Percentiles rank a stretch among this genome's conserved stretches.
Evolutionary conservation across 2,888 invertebrate genomes (phyloP).

Genomic region (Ectemnius continuus): DNA sequence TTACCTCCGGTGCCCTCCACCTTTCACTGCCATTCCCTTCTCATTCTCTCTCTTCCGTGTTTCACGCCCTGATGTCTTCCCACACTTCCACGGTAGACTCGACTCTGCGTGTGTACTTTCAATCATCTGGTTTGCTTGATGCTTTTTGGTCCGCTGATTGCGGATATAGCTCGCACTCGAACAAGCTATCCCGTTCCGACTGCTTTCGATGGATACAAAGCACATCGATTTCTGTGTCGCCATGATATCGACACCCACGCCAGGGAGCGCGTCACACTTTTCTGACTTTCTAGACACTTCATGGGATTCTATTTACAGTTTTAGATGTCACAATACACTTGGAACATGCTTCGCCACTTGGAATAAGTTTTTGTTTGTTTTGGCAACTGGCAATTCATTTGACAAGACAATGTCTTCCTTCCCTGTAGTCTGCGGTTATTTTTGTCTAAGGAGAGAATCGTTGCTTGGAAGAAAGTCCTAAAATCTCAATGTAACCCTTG

Average conservation of each 20-base stretch:
- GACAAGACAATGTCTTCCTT: too few relatives aligned
- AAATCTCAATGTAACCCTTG: too few relatives aligned
- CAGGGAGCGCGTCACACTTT: slow-evolving; percentile 45
- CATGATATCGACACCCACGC: slow-evolving; percentile 26
- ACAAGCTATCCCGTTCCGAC: slow-evolving; percentile 43
- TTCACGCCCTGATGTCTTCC: background rate
- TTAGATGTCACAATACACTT: slow-evolving; percentile 22
- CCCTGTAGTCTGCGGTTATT: too few relatives aligned
- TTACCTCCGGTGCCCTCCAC: background rate
- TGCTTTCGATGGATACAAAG: slow-evolving; percentile 44
- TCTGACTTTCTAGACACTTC: slow-evolving; percentile 49
- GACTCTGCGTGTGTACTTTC: too few relatives aligned
- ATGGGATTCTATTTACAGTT: slow-evolving; percentile 42
- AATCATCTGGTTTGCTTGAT: too few relatives aligned
- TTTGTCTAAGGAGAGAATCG: too few relatives aligned
- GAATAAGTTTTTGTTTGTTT: too few relatives aligned
- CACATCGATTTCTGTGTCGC: slow-evolving; percentile 40
- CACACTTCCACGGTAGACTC: too few relatives aligned
- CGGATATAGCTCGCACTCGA: background rate
- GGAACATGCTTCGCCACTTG: too few relatives aligned
- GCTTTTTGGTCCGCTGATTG: too few relatives aligned
- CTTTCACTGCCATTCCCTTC: slow-evolving; percentile 23
- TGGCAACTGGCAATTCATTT: too few relatives aligned
- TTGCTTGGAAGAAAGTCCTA: too few relatives aligned
- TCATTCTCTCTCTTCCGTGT: background rate